Percentiles rank a stretch among this genome's conserved stretches.
Evolutionary conservation across 2,888 invertebrate species (phyloP).

Genomic region (Gastracanthus pulcherrimus): DNA sequence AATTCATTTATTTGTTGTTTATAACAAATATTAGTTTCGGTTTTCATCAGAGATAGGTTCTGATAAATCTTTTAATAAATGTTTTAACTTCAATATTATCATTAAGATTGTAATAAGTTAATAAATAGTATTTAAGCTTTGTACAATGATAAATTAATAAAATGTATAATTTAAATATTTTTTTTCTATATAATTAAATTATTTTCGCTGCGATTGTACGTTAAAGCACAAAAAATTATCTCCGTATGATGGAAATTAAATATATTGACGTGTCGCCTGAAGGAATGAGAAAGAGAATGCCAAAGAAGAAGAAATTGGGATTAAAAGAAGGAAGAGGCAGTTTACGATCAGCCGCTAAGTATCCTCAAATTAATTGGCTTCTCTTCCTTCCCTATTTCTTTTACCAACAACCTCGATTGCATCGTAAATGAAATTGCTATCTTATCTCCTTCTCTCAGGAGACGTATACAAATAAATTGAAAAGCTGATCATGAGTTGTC

Average conservation of each 20-base stretch:
- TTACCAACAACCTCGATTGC: constrained; percentile 42
- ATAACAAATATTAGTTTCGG: too few species aligned
- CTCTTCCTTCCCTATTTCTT: constrained; percentile 12
- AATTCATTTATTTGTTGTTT: too few species aligned
- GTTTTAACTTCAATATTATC: too few species aligned
- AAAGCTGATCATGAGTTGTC: neutral
- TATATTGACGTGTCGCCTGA: neutral
- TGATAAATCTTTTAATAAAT: too few species aligned
- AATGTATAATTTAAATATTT: too few species aligned
- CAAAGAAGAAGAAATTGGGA: constrained; percentile 45
- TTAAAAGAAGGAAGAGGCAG: constrained; percentile 58
- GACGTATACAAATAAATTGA: constrained; percentile 26
- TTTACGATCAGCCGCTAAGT: constrained; percentile 67
- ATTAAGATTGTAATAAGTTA: too few species aligned
- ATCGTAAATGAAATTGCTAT: constrained; percentile 35
- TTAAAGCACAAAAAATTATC: neutral
- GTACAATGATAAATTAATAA: too few species aligned
- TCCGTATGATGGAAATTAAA: neutral
- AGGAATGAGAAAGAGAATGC: neutral
- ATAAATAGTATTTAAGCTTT: too few species aligned
- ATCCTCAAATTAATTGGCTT: constrained; percentile 70
- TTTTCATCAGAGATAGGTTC: neutral
- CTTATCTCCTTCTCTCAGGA: neutral
- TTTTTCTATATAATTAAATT: too few species aligned
- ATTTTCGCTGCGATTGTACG: neutral